Conservation (phyloP, 2,797 vertebrate genomes). For the Fundulus diaphanus region DNA sequence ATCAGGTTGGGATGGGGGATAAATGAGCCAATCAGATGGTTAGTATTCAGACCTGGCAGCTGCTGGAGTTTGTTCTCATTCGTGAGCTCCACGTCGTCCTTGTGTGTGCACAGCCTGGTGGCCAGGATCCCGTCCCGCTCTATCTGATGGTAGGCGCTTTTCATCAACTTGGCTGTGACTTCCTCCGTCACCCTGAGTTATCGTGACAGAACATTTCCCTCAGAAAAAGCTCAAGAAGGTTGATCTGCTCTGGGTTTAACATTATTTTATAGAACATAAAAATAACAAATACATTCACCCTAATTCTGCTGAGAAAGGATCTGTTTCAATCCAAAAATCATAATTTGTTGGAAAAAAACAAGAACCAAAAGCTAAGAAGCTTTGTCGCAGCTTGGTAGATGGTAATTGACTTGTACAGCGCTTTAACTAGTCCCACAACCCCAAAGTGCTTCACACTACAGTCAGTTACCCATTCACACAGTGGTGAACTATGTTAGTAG, state of each 20-base stretch:
- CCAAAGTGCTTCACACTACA: too few species aligned
- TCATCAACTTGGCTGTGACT: conserved; percentile 83
- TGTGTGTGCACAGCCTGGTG: conserved; percentile 95
- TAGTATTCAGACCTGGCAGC: conserved; percentile 83
- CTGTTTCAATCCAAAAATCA: too few species aligned
- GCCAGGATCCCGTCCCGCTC: conserved; percentile 93
- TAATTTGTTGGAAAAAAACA: too few species aligned
- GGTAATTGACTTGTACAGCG: too few species aligned
- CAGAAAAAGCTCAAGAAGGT: neutral
- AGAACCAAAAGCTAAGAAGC: too few species aligned
- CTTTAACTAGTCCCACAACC: too few species aligned
- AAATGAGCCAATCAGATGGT: neutral
- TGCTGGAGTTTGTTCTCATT: conserved; percentile 88
- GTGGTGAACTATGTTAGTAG: too few species aligned
- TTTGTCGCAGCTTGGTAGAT: too few species aligned
- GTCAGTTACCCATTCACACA: too few species aligned
- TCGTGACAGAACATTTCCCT: neutral
- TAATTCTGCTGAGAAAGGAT: neutral
- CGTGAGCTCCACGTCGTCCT: conserved; percentile 93
- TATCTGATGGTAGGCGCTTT: conserved; percentile 85
- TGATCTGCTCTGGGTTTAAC: neutral
- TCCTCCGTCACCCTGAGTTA: conserved; percentile 89
- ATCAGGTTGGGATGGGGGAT: neutral
- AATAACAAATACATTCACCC: neutral
- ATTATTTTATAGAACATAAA: neutral